These are phyloP conservation scores for Urocynchramus pylzowi DNA, from an alignment of 2,113 vertebrate species.

Conservation along the genomic window DNA sequence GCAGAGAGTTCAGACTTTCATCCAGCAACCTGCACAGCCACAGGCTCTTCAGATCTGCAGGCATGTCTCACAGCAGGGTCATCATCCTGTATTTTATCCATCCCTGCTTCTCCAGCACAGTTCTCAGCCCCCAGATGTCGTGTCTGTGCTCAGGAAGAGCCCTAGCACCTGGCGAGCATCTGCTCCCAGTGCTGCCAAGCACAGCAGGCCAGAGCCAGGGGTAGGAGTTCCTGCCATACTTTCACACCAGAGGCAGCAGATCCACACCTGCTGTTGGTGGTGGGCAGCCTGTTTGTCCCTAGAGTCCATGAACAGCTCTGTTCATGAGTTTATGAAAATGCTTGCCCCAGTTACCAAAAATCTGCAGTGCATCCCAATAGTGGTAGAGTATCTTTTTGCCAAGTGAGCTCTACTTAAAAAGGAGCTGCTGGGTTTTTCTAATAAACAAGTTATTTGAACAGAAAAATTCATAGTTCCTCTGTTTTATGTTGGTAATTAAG, in stretches of 20 bases:
- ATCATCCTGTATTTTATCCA: background rate
- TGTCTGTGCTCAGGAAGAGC: background rate
- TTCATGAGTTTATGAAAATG: background rate
- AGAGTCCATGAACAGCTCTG: background rate
- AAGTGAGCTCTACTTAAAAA: background rate
- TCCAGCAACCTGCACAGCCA: background rate
- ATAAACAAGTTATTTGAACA: background rate
- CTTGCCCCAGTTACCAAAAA: background rate
- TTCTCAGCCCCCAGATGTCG: fast-evolving
- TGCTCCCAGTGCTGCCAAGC: background rate
- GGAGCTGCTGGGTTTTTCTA: background rate
- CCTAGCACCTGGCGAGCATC: fast-evolving
- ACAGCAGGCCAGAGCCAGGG: fast-evolving
- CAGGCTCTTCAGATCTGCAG: background rate
- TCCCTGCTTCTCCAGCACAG: background rate
- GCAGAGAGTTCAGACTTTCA: background rate
- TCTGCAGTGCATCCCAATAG: background rate
- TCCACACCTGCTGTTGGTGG: fast-evolving
- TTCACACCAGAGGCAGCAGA: background rate
- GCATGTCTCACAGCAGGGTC: background rate
- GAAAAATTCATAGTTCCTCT: background rate
- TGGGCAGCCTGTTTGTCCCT: background rate
- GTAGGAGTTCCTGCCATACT: background rate
- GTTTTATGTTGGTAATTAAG: background rate
- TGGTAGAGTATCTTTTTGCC: background rate